These are phyloP conservation scores for Cyanistes caeruleus DNA, from an alignment of 2,113 vertebrate species.

Conservation along the genomic window DNA sequence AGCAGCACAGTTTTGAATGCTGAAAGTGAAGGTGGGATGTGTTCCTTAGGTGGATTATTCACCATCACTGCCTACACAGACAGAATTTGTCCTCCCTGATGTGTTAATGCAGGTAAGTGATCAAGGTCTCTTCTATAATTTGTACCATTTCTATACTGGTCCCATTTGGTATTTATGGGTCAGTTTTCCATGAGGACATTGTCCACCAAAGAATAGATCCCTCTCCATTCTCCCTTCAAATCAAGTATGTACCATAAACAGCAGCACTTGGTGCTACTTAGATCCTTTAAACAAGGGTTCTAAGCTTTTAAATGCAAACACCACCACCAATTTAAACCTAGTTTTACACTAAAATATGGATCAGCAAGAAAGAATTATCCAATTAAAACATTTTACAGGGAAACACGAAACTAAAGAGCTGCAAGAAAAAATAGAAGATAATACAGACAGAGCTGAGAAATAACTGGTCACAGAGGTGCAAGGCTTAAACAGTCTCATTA, in stretches of 20 bases:
- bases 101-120: neutral
- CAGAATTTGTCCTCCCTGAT: neutral
- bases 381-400: neutral
- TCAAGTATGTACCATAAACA: fast-evolving
- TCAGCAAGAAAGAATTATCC: neutral
- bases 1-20: neutral
- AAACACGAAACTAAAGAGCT: neutral
- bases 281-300: neutral
- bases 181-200: neutral
- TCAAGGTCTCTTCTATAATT: neutral
- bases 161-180: neutral
- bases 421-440: neutral
- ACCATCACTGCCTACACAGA: neutral
- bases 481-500: neutral
- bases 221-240: neutral
- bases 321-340: neutral
- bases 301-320: neutral
- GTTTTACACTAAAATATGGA: neutral
- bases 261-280: neutral
- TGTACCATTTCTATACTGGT: neutral
- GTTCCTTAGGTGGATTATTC: neutral
- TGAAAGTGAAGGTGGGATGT: neutral
- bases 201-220: neutral
- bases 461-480: neutral
- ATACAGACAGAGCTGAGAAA: neutral